Conservation (phyloP, 2,888 invertebrate species). For the Macropis europaea region DNA sequence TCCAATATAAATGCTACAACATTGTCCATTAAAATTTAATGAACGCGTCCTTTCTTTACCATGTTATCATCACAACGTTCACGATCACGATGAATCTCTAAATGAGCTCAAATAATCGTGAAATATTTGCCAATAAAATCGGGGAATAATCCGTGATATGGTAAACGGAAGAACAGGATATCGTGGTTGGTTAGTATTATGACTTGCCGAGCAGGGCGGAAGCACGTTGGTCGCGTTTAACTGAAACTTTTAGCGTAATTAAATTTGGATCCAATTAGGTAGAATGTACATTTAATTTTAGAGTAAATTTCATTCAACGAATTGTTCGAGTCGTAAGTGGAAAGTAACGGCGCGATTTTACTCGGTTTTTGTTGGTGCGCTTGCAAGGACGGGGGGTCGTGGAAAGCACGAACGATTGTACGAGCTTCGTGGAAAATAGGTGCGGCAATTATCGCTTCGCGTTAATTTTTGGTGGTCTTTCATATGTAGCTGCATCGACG, state of each 20-base stretch:
- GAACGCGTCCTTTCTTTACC: no score
- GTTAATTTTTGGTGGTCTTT: conserved; percentile 50
- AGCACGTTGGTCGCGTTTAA: not conserved
- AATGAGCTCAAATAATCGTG: no score
- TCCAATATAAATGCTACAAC: no score
- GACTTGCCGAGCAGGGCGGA: not conserved
- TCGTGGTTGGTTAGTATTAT: not conserved
- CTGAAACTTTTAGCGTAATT: conserved; percentile 11
- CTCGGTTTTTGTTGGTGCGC: not conserved
- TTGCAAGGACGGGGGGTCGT: not conserved
- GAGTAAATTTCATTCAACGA: conserved; percentile 13
- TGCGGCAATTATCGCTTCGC: conserved; percentile 36
- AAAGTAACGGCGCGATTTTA: conserved; percentile 22
- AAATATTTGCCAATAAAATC: not conserved
- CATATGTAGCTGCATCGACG: conserved; percentile 34
- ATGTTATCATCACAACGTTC: no score
- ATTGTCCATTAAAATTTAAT: no score
- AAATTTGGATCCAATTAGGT: conserved; percentile 33
- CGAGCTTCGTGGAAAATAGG: conserved; percentile 21
- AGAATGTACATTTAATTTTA: conserved; percentile 32
- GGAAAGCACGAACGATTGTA: conserved; percentile 2
- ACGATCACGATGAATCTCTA: no score
- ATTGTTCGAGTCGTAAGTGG: conserved; percentile 1
- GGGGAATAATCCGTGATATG: not conserved
- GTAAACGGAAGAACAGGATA: not conserved